phyloP scores from a whole-genome alignment of 2,797 vertebrate genomes.

The Pygocentrus nattereri region DNA sequence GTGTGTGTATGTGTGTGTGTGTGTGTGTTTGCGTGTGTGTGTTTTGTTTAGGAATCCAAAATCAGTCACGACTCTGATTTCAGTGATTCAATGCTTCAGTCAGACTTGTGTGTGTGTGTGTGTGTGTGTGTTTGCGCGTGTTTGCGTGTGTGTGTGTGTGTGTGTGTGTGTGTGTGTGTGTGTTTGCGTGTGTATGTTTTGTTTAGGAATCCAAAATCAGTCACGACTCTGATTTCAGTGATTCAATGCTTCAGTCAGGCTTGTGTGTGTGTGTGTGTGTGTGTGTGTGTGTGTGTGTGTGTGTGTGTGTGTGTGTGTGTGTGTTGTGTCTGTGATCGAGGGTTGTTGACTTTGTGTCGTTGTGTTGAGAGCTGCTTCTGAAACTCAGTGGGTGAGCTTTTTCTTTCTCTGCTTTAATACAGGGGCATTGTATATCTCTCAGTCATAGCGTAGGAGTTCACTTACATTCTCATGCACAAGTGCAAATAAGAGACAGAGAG shows the following conservation, averaged over 20 bases:
- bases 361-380: background rate
- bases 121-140: no score
- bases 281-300: constrained; percentile 10
- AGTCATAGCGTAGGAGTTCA: background rate
- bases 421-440: constrained; percentile 1
- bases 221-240: background rate
- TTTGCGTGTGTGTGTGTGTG: no score
- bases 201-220: background rate
- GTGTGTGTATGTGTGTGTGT: no score
- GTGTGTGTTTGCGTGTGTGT: background rate
- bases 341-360: background rate
- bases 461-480: background rate
- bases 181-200: background rate
- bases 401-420: background rate
- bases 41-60: background rate
- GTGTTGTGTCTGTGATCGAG: background rate
- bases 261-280: constrained; percentile 13
- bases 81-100: no score
- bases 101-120: no score
- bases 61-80: background rate
- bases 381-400: constrained; percentile 4
- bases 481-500: background rate
- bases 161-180: no score
- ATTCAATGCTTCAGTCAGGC: background rate
- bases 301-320: constrained; percentile 6